Evolutionary conservation across 92 coral and sea anemone species (phyloP), one percentile per base, ranked within the genome.

Genomic region (Bergia sp.): DNA sequence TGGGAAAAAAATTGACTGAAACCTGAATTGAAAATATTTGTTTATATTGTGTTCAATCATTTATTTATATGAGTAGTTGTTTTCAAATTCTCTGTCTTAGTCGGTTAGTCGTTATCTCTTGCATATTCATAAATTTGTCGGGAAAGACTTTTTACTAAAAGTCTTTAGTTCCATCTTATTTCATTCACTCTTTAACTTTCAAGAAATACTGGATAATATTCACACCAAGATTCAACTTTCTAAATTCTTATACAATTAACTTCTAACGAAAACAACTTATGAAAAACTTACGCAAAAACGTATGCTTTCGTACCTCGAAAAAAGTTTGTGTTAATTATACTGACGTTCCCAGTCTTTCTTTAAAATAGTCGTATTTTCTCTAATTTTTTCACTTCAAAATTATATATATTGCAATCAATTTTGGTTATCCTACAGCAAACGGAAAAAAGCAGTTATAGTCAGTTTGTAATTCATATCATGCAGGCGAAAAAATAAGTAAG

Each of bases 21-120:
- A 45, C 41, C 65, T 9, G 38, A 79, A 44, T 49, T 76, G 3
- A 79, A 50, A 45, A 37, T 29, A 79, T 8, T n/a, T 76, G 80
- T 79, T 79, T 47, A 10, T 16, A 45, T 79, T 79, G 82, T 79
- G 40, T 23, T 18, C 39, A 50, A 29, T 79, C 43, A 50, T 50
- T 79, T 79, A 76, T 76, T 76, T 44, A 76, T 76, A 18, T 44
- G 49, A 39, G 11, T 61, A 9, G 80, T 79, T 79, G 82, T 79
- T 79, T 79, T 79, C 20, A 79, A n/a, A 41, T 76, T 44, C 67
- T 79, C 20, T 49, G 37, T 16, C 64, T 7, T 23, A 49, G 61
- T 79, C 36, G 80, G 8, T 38, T 11, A 76, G 15, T 43, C 16
- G 77, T 73, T 29, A 73, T 10, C 42, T 16, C 20, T 76, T 44